A percentile compares a stretch with the other conserved stretches of the same genome.
These are phyloP conservation scores for Colossoma macropomum DNA, from an alignment of 2,113 vertebrate genomes.

Conservation along the genomic window DNA sequence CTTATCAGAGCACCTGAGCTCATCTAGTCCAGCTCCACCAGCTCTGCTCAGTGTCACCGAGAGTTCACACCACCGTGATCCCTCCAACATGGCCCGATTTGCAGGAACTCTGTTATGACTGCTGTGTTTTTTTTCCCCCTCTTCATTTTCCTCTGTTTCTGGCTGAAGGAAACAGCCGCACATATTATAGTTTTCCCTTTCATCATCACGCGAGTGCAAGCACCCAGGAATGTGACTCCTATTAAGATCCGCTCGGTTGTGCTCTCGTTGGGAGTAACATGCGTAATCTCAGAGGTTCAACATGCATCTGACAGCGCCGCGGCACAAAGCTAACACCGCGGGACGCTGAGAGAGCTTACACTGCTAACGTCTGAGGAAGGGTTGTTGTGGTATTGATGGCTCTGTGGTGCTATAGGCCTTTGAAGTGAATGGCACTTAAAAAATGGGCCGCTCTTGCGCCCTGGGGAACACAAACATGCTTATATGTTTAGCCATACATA, in stretches of 20 bases:
- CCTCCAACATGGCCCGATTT: conserved; percentile 41
- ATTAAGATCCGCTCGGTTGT: conserved; percentile 59
- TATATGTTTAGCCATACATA: no score
- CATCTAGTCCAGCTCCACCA: conserved; percentile 39
- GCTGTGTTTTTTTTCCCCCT: conserved; percentile 7
- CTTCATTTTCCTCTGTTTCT: conserved; percentile 32
- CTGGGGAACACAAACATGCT: no score
- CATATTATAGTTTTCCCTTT: conserved; percentile 52
- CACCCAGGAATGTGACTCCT: conserved; percentile 50
- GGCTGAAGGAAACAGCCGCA: conserved; percentile 55
- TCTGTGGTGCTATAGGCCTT: no score
- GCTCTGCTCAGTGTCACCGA: conserved; percentile 42
- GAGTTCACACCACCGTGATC: conserved; percentile 50
- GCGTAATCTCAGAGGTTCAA: conserved; percentile 35
- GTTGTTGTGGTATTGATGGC: no score
- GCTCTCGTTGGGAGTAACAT: conserved; percentile 45
- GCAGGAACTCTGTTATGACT: conserved; percentile 47
- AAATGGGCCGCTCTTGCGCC: no score
- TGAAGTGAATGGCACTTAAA: no score
- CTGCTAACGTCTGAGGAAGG: no score
- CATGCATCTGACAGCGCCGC: conserved; percentile 20
- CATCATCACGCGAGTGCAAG: conserved; percentile 45
- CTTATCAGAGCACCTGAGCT: conserved; percentile 21
- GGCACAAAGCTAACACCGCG: no score
- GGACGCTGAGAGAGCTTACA: background rate